These are phyloP conservation scores for Corynorhinus townsendii DNA, from an alignment of 2,113 vertebrate genomes.

Conservation along the genomic window DNA sequence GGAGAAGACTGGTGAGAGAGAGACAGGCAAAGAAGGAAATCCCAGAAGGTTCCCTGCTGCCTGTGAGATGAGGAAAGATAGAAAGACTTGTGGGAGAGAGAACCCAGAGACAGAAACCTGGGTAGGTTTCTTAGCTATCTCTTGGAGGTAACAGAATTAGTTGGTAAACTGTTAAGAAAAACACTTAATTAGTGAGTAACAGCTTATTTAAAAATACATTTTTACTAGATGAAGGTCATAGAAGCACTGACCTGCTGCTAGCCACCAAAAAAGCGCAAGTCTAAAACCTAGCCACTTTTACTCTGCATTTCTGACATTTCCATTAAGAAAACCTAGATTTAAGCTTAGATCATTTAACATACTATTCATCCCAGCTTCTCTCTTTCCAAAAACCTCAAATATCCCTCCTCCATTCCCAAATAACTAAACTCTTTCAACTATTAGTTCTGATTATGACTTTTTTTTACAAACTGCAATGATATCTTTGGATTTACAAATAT, in stretches of 20 bases:
- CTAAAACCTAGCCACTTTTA: not conserved
- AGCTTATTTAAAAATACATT: slow-evolving; percentile 43
- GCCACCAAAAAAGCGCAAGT: not conserved
- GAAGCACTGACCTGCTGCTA: not conserved
- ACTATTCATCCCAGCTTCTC: not conserved
- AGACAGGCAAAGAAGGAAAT: slow-evolving; percentile 76
- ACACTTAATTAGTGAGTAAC: slow-evolving; percentile 22
- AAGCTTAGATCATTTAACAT: not conserved
- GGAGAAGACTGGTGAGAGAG: slow-evolving; percentile 76
- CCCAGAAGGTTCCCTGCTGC: slow-evolving; percentile 76
- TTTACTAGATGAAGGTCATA: slow-evolving; percentile 6
- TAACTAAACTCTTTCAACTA: slow-evolving; percentile 22
- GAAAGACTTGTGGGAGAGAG: slow-evolving; percentile 74
- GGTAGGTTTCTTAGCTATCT: slow-evolving; percentile 57
- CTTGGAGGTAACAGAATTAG: slow-evolving; percentile 45
- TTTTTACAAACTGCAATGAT: not conserved
- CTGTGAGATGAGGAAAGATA: slow-evolving; percentile 76
- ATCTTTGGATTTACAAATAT: slow-evolving; percentile 11
- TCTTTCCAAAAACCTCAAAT: slow-evolving; percentile 10
- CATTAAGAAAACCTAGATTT: slow-evolving; percentile 6
- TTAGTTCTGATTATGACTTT: slow-evolving; percentile 13
- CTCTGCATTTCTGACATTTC: not conserved
- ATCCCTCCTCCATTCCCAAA: not conserved
- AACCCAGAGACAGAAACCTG: slow-evolving; percentile 66
- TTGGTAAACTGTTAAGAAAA: slow-evolving; percentile 34